A percentile compares a stretch with the other conserved stretches of the same genome.
Conservation (phyloP, 2,888 invertebrate species). For the Brachypalpus laphriformis region DNA sequence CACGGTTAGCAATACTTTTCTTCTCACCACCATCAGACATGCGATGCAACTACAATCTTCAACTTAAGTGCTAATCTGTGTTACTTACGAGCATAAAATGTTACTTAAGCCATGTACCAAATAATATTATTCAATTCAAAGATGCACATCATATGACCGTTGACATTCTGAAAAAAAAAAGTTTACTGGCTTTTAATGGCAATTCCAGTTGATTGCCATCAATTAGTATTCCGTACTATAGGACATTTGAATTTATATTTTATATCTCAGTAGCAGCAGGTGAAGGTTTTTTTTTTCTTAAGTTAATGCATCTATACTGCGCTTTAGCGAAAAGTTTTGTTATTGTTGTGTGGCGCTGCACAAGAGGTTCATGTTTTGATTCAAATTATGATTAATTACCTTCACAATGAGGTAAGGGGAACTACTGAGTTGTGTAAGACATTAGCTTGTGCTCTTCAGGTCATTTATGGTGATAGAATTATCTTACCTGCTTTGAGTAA, state of each 20-base stretch:
- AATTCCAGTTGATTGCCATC: constrained; percentile 62
- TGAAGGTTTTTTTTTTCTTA: constrained; percentile 28
- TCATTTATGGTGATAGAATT: constrained; percentile 32
- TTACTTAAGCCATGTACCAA: neutral
- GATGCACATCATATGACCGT: constrained; percentile 40
- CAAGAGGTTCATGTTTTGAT: constrained; percentile 45
- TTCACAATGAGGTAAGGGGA: constrained; percentile 6
- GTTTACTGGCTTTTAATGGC: constrained; percentile 35
- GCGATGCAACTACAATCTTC: neutral
- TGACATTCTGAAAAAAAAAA: constrained; percentile 23
- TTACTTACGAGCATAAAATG: neutral
- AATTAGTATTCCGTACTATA: constrained; percentile 61
- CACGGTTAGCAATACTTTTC: neutral
- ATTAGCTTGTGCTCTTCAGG: neutral
- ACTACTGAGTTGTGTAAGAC: constrained; percentile 23
- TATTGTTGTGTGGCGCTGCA: neutral
- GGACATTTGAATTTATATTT: constrained; percentile 59
- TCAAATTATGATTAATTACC: constrained; percentile 52
- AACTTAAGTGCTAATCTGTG: neutral
- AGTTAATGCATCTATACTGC: constrained; percentile 39
- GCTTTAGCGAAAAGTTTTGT: constrained; percentile 16
- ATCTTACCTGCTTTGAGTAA: neutral
- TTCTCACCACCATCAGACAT: neutral
- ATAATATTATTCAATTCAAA: constrained; percentile 18
- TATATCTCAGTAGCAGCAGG: constrained; percentile 20